Percentiles rank a stretch among this genome's conserved stretches.
Conservation (phyloP, 2,113 vertebrate genomes). For the Trematocara nigrifrons region DNA sequence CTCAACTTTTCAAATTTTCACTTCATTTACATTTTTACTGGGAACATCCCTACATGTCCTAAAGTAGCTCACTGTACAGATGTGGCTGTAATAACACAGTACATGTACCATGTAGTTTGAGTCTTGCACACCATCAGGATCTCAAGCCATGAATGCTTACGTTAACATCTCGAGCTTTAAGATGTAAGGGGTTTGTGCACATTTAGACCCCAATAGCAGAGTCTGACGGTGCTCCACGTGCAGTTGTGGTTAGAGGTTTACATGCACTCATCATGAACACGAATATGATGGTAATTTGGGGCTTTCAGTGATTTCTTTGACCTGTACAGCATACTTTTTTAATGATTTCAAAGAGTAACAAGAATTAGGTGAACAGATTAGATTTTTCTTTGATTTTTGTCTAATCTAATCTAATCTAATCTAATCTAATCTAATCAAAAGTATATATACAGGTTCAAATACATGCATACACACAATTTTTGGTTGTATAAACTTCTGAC, state of each 20-base stretch:
- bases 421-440: not conserved
- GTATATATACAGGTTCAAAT: not conserved
- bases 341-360: not conserved
- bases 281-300: not conserved
- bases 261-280: not conserved
- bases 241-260: not conserved
- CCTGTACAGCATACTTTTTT: not conserved
- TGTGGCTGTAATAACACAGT: not conserved
- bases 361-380: fast-evolving
- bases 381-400: not conserved
- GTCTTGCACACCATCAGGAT: not conserved
- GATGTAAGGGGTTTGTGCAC: not conserved
- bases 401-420: not conserved
- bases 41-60: not conserved
- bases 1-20: not conserved
- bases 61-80: not conserved
- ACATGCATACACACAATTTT: not conserved
- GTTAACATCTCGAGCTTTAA: not conserved
- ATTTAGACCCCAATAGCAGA: conserved; percentile 14
- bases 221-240: conserved; percentile 18
- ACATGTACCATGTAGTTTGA: conserved; percentile 2
- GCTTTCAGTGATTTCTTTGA: not conserved
- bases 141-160: not conserved
- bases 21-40: not conserved
- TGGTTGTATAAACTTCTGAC: not conserved